Evolutionary conservation across 2,797 vertebrate species (phyloP), one percentile per base, ranked within the genome.

Genomic region (Halcyon badia): DNA sequence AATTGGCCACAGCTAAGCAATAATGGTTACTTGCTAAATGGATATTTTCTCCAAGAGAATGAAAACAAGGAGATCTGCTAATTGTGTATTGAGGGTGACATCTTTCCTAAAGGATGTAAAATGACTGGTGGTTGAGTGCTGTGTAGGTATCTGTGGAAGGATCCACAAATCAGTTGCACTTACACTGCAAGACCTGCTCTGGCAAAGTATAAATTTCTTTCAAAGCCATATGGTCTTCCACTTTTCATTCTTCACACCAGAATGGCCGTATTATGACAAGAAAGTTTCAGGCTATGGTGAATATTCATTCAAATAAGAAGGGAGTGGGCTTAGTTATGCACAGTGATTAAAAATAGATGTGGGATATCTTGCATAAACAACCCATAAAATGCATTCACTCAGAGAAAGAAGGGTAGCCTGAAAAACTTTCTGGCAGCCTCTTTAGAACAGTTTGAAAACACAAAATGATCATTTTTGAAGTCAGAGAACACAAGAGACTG

Each of bases 211-310:
- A 33, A 25, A 49, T 68, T 81, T 86, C 3, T 78, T 89, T 61
- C 25, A 56, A 78, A 83, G 51, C 14, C 2, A 2, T 18, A 5
- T 9, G 3, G 1, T 33, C 54, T 71, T 91, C 70, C 31, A 42
- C 4, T 77, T 13, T 89, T 64, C 7, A 8, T 51, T 75, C 54
- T 84, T 84, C 33, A 37, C 19, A 71, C 5, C 6, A 30, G 7
- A 69, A 35, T 2, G 31, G 14, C 37, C 0, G 0, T 76, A 10
- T 61, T 79, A 35, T 8, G 11, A 33, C 12, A 68, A 49, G 13
- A n/a, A 89, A 52, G 1, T 62, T 91, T 46, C 73, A 41, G 18
- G 7, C 51, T 69, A 46, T 22, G 19, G 19, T 83, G 48, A 39
- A 54, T 70, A 77, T 78, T 70, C 7, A 24, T 85, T 80, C 20